Percentiles rank a stretch among this genome's conserved stretches.
phyloP scores from a whole-genome alignment of 2,797 vertebrate genomes.

The Kryptopterus vitreolus region DNA sequence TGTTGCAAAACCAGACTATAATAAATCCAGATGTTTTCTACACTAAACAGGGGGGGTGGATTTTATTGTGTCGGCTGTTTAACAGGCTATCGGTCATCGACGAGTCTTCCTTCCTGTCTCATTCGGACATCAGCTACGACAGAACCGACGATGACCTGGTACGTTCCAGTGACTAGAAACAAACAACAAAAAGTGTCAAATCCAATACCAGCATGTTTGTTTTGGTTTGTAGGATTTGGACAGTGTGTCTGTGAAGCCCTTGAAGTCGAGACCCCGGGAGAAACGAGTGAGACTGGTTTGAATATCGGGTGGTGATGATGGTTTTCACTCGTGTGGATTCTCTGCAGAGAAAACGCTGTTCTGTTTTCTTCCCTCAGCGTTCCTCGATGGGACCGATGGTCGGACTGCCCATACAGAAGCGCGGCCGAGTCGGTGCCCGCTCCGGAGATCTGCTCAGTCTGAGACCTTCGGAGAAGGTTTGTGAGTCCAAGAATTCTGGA shows the following conservation, averaged over 20 bases:
- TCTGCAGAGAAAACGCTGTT: not conserved
- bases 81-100: constrained; percentile 69
- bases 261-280: constrained; percentile 75
- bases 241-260: constrained; percentile 62
- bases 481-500: not conserved
- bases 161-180: constrained; percentile 12
- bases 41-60: no score
- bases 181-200: not conserved
- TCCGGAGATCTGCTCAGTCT: constrained; percentile 63
- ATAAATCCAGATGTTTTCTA: not conserved
- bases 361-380: constrained; percentile 61
- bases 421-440: constrained; percentile 58
- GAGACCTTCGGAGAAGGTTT: constrained; percentile 69
- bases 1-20: not conserved
- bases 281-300: constrained; percentile 78
- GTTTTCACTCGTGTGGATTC: no score
- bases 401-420: constrained; percentile 58
- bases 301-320: no score
- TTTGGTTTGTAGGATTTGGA: constrained; percentile 73
- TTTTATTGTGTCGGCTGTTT: not conserved
- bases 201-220: not conserved
- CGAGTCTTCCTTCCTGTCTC: constrained; percentile 72
- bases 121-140: constrained; percentile 81
- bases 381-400: constrained; percentile 71
- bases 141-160: constrained; percentile 77